A percentile compares a stretch with the other conserved stretches of the same genome.
phyloP scores from a whole-genome alignment of 2,888 invertebrate genomes.

The Nemotelus nigrinus region DNA sequence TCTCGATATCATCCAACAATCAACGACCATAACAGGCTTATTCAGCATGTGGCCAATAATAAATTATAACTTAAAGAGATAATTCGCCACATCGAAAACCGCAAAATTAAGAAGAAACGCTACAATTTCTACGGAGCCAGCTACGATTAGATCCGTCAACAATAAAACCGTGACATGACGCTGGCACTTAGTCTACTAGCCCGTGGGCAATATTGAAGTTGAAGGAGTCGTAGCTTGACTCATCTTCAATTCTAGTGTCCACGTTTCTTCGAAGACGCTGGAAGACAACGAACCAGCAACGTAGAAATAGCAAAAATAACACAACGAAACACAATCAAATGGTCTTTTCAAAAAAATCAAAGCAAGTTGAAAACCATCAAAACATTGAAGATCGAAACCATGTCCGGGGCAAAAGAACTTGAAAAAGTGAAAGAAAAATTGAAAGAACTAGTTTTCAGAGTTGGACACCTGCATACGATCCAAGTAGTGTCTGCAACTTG shows the following conservation, averaged over 20 bases:
- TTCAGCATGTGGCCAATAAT: background rate
- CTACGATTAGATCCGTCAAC: background rate
- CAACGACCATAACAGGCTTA: too few species aligned
- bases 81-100: background rate
- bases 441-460: background rate
- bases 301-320: background rate
- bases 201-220: background rate
- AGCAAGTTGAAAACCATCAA: background rate
- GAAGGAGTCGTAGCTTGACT: background rate
- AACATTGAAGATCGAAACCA: background rate
- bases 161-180: background rate
- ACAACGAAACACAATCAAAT: background rate
- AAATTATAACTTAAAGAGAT: background rate
- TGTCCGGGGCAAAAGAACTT: background rate
- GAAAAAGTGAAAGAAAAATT: background rate
- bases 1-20: too few species aligned
- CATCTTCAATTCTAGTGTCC: background rate
- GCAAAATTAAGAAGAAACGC: background rate
- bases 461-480: background rate
- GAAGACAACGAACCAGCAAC: background rate
- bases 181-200: background rate
- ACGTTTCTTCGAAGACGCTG: background rate
- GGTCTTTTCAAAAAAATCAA: background rate
- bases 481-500: background rate
- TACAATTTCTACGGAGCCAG: background rate